These are phyloP conservation scores for Hirundo rustica DNA, from an alignment of 2,797 vertebrate genomes.

Conservation along the genomic window DNA sequence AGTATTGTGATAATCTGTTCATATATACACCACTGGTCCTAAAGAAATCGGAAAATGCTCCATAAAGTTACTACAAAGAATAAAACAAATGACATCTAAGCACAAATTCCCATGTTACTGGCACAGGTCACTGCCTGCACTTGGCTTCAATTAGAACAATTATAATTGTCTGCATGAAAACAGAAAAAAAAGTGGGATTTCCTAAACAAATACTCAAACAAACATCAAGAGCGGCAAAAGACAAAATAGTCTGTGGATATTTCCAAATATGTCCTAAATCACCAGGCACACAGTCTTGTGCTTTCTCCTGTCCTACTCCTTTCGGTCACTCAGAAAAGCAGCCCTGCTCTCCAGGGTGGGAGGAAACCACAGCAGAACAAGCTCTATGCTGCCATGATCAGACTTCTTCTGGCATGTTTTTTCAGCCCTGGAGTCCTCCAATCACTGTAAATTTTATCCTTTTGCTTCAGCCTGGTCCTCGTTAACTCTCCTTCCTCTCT, in stretches of 20 bases:
- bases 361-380: rapidly evolving
- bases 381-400: background rate
- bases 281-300: background rate
- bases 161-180: background rate
- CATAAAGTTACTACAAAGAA: background rate
- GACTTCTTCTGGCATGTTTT: background rate
- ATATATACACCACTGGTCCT: rapidly evolving
- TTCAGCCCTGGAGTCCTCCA: background rate
- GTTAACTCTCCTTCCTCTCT: background rate
- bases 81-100: background rate
- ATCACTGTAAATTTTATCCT: background rate
- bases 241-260: background rate
- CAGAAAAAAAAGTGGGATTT: background rate
- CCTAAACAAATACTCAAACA: background rate
- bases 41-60: background rate
- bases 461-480: background rate
- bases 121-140: background rate
- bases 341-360: background rate
- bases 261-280: background rate
- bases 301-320: background rate
- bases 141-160: background rate
- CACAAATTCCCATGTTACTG: background rate
- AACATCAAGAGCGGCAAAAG: background rate
- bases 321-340: background rate
- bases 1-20: background rate